Conservation (phyloP, 2,888 invertebrate species). For the Ferrisia virgata region DNA sequence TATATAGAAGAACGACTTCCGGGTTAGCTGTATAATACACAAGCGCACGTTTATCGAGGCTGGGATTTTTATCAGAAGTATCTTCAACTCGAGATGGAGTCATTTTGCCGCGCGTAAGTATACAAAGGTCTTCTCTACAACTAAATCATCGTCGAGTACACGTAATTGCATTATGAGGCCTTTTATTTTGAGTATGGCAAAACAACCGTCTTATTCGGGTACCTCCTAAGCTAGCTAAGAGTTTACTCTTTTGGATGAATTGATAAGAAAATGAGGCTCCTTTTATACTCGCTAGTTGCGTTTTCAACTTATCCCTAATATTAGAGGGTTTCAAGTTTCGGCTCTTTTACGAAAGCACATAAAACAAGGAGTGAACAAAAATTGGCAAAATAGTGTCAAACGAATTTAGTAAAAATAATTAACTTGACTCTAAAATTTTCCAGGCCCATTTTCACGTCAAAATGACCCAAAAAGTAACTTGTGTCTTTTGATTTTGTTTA, state of each 20-base stretch:
- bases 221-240: neutral
- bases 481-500: too few species aligned
- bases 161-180: neutral
- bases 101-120: neutral
- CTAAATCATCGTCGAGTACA: neutral
- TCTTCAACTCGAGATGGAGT: neutral
- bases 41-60: neutral
- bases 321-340: too few species aligned
- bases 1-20: neutral
- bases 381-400: too few species aligned
- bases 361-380: too few species aligned
- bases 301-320: too few species aligned
- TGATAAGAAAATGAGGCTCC: neutral
- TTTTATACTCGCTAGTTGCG: neutral
- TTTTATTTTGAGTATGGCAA: neutral
- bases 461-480: too few species aligned
- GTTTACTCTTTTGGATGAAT: neutral
- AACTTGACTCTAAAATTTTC: too few species aligned
- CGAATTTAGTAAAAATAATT: too few species aligned
- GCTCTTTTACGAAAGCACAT: too few species aligned
- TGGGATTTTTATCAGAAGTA: conserved; percentile 2
- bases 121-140: neutral
- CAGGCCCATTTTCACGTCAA: too few species aligned
- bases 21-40: too few species aligned
- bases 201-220: neutral